phyloP scores from a whole-genome alignment of 2,888 invertebrate species.

The Epistrophe eligans region DNA sequence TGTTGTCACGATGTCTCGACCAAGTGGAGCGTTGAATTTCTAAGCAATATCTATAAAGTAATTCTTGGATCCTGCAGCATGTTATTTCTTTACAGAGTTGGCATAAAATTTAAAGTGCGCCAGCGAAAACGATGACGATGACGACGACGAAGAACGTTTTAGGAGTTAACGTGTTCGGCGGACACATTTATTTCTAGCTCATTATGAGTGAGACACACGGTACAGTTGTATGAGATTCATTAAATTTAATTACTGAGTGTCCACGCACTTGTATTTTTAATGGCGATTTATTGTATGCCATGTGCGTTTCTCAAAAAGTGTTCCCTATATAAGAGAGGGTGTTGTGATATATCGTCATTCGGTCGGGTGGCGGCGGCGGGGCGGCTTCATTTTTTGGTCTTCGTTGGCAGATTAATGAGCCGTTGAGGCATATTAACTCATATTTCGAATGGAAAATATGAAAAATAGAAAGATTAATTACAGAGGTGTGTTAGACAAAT shows the following conservation, averaged over 20 bases:
- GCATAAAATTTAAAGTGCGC: conserved; percentile 39
- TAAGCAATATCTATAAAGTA: background rate
- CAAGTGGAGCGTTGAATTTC: conserved; percentile 72
- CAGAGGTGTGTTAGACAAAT: conserved; percentile 34
- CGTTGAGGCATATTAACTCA: conserved; percentile 24
- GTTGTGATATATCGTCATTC: conserved; percentile 45
- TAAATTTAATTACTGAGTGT: conserved; percentile 74
- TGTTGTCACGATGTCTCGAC: conserved; percentile 72
- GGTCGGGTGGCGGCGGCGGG: no score
- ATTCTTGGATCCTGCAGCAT: background rate
- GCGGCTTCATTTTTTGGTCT: conserved; percentile 9
- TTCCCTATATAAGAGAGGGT: conserved; percentile 12
- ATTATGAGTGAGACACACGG: conserved; percentile 68
- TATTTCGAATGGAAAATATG: conserved; percentile 3
- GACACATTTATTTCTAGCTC: conserved; percentile 74
- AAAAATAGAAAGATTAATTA: conserved; percentile 31
- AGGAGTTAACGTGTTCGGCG: conserved; percentile 53
- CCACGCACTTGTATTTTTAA: conserved; percentile 76
- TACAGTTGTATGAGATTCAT: conserved; percentile 69
- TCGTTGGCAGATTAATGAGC: conserved; percentile 8
- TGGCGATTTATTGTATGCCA: conserved; percentile 73
- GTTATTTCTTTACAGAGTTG: background rate
- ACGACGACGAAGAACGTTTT: conserved; percentile 18
- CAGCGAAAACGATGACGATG: background rate
- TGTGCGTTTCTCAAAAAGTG: conserved; percentile 53